Conservation (phyloP, 2,797 vertebrate species). For the Alectoris magna region DNA sequence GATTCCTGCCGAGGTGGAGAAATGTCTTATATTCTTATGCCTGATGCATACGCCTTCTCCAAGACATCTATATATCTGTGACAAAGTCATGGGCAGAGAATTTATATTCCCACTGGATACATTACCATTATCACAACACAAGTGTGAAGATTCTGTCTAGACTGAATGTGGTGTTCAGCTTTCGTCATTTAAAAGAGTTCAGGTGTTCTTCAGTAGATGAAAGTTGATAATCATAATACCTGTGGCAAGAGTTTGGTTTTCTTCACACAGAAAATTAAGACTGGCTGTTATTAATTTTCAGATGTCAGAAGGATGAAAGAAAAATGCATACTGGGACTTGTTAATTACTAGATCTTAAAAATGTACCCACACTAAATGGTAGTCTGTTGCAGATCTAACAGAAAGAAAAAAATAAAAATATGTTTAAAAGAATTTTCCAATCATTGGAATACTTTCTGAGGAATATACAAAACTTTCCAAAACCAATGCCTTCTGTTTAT, state of each 20-base stretch:
- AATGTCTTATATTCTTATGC: conserved; percentile 20
- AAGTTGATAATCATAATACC: conserved; percentile 5
- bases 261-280: conserved; percentile 72
- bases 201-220: neutral
- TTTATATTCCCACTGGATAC: conserved; percentile 49
- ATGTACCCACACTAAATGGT: conserved; percentile 30
- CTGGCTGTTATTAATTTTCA: conserved; percentile 55
- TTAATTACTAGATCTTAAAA: conserved; percentile 72
- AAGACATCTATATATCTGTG: conserved; percentile 20
- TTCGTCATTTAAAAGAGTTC: conserved; percentile 50
- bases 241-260: conserved; percentile 42
- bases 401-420: neutral
- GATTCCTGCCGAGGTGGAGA: conserved; percentile 65
- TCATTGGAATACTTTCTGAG: conserved; percentile 51
- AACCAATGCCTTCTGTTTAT: neutral
- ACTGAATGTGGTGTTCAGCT: conserved; percentile 42
- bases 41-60: conserved; percentile 26
- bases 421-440: conserved; percentile 57
- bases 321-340: conserved; percentile 1
- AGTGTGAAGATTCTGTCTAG: conserved; percentile 46
- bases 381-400: conserved; percentile 2
- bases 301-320: conserved; percentile 18
- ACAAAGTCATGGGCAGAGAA: neutral
- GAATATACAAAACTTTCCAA: neutral
- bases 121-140: neutral